These are phyloP conservation scores for Synergus japonicus DNA, from an alignment of 2,888 invertebrate species.

Conservation along the genomic window DNA sequence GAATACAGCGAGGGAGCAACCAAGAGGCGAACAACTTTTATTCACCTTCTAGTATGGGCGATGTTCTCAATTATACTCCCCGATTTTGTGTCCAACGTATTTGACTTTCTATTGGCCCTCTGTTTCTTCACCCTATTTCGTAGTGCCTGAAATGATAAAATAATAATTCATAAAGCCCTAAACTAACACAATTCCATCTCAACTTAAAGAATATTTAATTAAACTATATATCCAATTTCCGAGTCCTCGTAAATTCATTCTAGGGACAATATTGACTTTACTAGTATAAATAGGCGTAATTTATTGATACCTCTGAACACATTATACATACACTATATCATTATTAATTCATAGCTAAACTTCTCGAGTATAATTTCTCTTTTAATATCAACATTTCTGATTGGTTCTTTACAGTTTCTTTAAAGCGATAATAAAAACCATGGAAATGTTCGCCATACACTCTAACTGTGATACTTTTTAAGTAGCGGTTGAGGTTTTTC, in stretches of 20 bases:
- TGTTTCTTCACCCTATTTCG: constrained; percentile 91
- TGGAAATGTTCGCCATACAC: neutral
- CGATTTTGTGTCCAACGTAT: constrained; percentile 84
- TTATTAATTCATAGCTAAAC: neutral
- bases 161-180: neutral
- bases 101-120: constrained; percentile 88
- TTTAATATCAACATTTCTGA: neutral
- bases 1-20: constrained; percentile 42
- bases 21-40: constrained; percentile 48
- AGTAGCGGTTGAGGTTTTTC: constrained; percentile 13
- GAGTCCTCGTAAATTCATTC: too few species aligned
- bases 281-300: too few species aligned
- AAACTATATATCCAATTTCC: too few species aligned
- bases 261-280: too few species aligned
- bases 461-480: neutral
- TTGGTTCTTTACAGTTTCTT: neutral
- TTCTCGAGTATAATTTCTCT: neutral
- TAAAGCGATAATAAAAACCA: neutral
- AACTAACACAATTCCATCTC: neutral
- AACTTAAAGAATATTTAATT: too few species aligned
- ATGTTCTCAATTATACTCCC: constrained; percentile 94
- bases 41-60: constrained; percentile 84
- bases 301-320: too few species aligned
- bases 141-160: constrained; percentile 83
- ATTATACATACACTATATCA: too few species aligned